phyloP scores from a whole-genome alignment of 53 echinoderm and acorn worm genomes.

The Antedon mediterranea region DNA sequence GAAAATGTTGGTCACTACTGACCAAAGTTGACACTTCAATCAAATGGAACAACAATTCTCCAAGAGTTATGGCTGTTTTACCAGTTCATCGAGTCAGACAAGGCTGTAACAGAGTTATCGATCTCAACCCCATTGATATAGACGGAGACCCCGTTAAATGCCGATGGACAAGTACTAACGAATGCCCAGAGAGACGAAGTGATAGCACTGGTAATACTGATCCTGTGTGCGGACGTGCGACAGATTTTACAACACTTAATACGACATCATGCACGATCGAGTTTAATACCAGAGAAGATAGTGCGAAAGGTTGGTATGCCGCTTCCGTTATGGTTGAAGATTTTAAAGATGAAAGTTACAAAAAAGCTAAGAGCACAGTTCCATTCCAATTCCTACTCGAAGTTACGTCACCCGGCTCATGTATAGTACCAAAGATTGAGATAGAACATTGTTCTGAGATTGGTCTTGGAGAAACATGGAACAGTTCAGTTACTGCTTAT shows the following conservation, averaged over 20 bases:
- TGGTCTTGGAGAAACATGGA: too few relatives aligned
- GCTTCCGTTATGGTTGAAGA: not conserved
- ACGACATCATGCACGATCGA: not conserved
- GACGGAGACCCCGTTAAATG: not conserved
- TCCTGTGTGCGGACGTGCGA: too few relatives aligned
- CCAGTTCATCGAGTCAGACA: too few relatives aligned
- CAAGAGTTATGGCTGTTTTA: too few relatives aligned
- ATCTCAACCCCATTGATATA: not conserved
- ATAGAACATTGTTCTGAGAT: too few relatives aligned
- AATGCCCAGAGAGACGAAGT: too few relatives aligned
- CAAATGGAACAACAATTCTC: not conserved
- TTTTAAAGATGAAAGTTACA: not conserved
- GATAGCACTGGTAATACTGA: too few relatives aligned
- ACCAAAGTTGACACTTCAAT: not conserved
- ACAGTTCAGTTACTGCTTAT: too few relatives aligned
- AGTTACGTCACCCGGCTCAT: too few relatives aligned
- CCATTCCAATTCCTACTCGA: not conserved
- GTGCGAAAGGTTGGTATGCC: not conserved
- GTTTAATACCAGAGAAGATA: not conserved
- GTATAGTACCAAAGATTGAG: too few relatives aligned
- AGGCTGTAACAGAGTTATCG: too few relatives aligned
- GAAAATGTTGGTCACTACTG: not conserved
- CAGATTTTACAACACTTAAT: too few relatives aligned
- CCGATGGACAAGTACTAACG: not conserved
- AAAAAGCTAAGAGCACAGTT: not conserved